phyloP scores from a whole-genome alignment of 1,140 invertebrate species.

The Archivesica marissinica region DNA sequence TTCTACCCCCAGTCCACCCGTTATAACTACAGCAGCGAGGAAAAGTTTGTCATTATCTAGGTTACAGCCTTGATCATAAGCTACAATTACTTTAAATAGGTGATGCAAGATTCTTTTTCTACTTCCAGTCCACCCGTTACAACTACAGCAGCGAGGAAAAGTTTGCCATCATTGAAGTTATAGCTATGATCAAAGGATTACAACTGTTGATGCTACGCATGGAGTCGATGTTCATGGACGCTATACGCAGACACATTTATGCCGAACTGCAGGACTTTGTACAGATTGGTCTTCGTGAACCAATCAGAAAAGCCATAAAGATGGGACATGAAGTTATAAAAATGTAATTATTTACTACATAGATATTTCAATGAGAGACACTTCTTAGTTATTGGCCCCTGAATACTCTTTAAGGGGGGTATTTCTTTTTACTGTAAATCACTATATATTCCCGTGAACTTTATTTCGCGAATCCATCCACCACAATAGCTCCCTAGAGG shows the following conservation, averaged over 20 bases:
- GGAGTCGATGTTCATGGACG: slow-evolving; percentile 98
- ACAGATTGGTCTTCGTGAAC: slow-evolving; percentile 94
- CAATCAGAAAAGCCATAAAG: slow-evolving; percentile 97
- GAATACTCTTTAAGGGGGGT: too few relatives aligned
- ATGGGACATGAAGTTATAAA: slow-evolving; percentile 99
- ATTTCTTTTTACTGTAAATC: too few relatives aligned
- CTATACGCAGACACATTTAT: slow-evolving; percentile 97
- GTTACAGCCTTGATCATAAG: slow-evolving; percentile 99
- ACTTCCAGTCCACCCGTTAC: slow-evolving; percentile 93
- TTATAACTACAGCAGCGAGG: slow-evolving; percentile 98
- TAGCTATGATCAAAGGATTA: slow-evolving; percentile 99
- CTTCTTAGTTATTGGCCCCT: too few relatives aligned
- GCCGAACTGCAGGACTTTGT: slow-evolving; percentile 99
- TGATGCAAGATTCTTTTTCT: too few relatives aligned
- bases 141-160: slow-evolving; percentile 99
- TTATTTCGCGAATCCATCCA: too few relatives aligned
- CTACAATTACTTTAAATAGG: too few relatives aligned
- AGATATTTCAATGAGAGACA: background rate
- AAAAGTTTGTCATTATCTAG: slow-evolving; percentile 99
- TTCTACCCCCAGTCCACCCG: slow-evolving; percentile 91
- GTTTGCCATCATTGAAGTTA: slow-evolving; percentile 98
- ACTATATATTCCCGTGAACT: too few relatives aligned
- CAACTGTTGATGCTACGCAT: slow-evolving; percentile 98
- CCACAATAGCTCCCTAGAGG: too few relatives aligned
- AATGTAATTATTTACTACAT: slow-evolving; percentile 88